phyloP scores from a whole-genome alignment of 2,888 invertebrate species.

The Metopia argyrocephala region DNA sequence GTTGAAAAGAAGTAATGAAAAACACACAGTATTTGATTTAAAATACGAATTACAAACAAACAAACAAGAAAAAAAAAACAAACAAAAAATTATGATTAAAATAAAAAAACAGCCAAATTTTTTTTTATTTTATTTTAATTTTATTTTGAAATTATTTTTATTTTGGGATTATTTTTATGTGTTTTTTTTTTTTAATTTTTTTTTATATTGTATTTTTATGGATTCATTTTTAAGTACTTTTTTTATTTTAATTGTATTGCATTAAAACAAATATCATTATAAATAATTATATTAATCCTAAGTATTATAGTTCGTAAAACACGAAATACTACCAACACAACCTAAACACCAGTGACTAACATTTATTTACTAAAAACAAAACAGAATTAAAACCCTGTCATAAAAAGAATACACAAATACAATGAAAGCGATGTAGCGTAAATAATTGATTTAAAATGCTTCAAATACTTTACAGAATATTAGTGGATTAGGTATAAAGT shows the following conservation, averaged over 20 bases:
- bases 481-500: too few relatives aligned
- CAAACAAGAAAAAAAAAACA: slow-evolving; percentile 61
- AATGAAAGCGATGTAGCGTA: slow-evolving; percentile 1
- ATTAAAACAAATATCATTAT: slow-evolving; percentile 41
- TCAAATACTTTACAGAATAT: background rate
- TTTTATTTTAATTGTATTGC: slow-evolving; percentile 16
- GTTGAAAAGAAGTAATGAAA: slow-evolving; percentile 89
- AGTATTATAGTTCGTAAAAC: slow-evolving; percentile 1
- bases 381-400: background rate
- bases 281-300: slow-evolving; percentile 41
- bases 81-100: slow-evolving; percentile 34
- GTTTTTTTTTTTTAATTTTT: background rate
- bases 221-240: too few relatives aligned
- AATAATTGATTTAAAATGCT: too few relatives aligned
- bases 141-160: background rate
- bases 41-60: slow-evolving; percentile 58
- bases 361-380: background rate
- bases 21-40: slow-evolving; percentile 71
- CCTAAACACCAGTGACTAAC: background rate
- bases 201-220: background rate
- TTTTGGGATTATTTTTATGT: background rate
- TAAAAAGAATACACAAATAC: background rate
- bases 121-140: slow-evolving; percentile 26
- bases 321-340: background rate
- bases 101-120: slow-evolving; percentile 46